A percentile compares a stretch with the other conserved stretches of the same genome.
phyloP scores from a whole-genome alignment of 2,797 vertebrate genomes.

The Anguilla megastoma region DNA sequence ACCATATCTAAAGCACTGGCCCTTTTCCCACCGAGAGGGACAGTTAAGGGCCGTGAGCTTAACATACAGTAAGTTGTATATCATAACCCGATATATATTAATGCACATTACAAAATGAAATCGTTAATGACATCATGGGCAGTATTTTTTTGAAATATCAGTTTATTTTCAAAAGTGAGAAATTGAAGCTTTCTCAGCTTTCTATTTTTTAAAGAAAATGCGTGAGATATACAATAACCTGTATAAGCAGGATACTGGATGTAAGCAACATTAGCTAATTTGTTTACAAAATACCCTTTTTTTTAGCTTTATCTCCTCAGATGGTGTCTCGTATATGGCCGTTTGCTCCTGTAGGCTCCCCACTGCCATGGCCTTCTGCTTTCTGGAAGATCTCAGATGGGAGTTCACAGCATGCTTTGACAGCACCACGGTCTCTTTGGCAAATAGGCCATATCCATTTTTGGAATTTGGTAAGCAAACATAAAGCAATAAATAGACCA shows the following conservation, averaged over 20 bases:
- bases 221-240: not conserved
- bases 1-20: constrained; percentile 75
- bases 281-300: constrained; percentile 64
- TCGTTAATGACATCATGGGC: not conserved
- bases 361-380: constrained; percentile 90
- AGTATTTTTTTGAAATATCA: not conserved
- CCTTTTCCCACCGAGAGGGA: constrained; percentile 78
- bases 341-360: constrained; percentile 86
- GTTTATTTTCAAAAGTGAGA: not conserved
- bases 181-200: not conserved
- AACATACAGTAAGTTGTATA: constrained; percentile 80
- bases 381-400: constrained; percentile 92
- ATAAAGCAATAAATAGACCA: not conserved
- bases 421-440: constrained; percentile 73
- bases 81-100: not conserved
- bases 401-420: constrained; percentile 85
- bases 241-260: not conserved
- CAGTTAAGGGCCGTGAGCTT: constrained; percentile 76
- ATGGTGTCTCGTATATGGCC: constrained; percentile 87
- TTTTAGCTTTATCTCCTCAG: constrained; percentile 81
- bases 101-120: not conserved
- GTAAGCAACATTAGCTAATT: constrained; percentile 46
- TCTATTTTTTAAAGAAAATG: not conserved
- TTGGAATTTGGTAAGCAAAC: constrained; percentile 88
- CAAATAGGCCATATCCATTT: constrained; percentile 89